Evolutionary conservation across 2,797 vertebrate species (phyloP), one percentile per base, ranked within the genome.

Genomic region (Karalla daura): DNA sequence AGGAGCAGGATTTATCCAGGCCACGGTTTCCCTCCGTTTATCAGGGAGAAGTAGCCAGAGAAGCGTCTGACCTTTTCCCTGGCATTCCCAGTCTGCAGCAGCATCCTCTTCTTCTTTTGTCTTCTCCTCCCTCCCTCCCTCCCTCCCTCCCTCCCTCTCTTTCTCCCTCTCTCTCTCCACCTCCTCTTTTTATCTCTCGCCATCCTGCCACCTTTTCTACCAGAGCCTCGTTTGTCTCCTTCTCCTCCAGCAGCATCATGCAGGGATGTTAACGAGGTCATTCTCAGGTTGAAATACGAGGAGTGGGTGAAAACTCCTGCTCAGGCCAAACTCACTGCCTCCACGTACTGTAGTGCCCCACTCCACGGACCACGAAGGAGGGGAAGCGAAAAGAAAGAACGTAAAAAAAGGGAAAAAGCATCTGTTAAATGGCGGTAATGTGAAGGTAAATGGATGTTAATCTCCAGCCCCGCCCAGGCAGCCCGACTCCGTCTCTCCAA

Each of bases 61-160:
- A 80, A 66, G 82, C 82, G 79, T 65, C 71, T 84, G 85, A 90
- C 88, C 87, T 91, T 91, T 89, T 83, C 80, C 32, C 18, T 43
- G 54, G 37, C 58, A 50, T 70, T 68, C 64, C 60, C 63, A 49
- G 50, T 66, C 61, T 58, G 37, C 63, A 36, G 15, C 51, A 45
- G 60, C 66, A 32, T 70, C 59, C 23, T 27, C 23, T 27, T 32
- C 24, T 43, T 13, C 35, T 15, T 25, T 25, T 15, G 23, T 15
- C 46, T 53, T 12, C 3, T 8, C 61, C 11, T 27, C 23, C 36
- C 41, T 43, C 46, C 61, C 28, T 65, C 13, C 59, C 50, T 36
- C 50, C n/a, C 67, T 47, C 35, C 60, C 66, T 44, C 37, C 7
- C 55, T 71, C 12, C 21, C 12, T 58, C 40, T 40, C 49, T 37